Evolutionary conservation across 2,113 vertebrate genomes (phyloP).

Genomic region (Phyllostomus hastatus): DNA sequence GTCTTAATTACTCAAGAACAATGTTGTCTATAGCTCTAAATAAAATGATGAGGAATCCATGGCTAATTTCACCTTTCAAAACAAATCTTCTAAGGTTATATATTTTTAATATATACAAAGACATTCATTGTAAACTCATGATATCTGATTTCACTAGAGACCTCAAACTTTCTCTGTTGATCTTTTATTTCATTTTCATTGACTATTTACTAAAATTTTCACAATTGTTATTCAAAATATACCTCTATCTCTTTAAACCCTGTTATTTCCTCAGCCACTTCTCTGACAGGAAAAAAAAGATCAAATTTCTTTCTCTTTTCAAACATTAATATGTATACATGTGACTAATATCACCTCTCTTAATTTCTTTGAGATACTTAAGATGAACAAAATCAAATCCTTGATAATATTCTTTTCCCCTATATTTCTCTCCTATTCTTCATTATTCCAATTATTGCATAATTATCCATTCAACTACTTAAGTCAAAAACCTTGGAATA

Average conservation of each 20-base stretch:
- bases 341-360: background rate
- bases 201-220: background rate
- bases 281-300: background rate
- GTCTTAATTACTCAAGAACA: background rate
- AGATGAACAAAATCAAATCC: background rate
- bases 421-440: background rate
- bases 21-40: background rate
- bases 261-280: background rate
- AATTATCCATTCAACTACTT: background rate
- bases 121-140: background rate
- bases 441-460: background rate
- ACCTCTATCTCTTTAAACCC: background rate
- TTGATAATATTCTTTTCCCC: background rate
- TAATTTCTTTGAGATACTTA: background rate
- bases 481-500: background rate
- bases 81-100: background rate
- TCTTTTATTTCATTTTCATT: background rate
- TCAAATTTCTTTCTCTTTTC: background rate
- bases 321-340: background rate
- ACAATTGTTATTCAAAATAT: background rate
- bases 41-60: background rate
- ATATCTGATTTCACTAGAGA: background rate
- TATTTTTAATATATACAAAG: background rate
- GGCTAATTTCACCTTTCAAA: background rate
- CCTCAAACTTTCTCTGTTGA: background rate